A percentile compares a stretch with the other conserved stretches of the same genome.
Evolutionary conservation across 2,888 invertebrate genomes (phyloP).

Genomic region (Cantharis rustica): DNA sequence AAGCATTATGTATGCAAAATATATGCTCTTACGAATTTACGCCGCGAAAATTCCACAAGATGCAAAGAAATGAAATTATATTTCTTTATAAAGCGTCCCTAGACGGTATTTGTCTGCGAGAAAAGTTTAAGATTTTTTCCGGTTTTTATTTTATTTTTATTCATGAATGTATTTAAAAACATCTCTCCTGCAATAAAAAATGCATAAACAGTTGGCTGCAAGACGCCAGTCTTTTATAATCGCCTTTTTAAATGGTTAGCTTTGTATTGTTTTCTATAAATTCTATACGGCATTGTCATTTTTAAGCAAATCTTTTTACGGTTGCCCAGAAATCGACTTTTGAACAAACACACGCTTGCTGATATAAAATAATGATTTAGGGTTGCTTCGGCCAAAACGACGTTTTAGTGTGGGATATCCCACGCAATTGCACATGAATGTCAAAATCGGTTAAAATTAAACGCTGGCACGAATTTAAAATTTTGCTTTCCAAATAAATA

Average conservation of each 20-base stretch:
- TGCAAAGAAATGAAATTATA: slow-evolving; percentile 49
- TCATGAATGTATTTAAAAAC: slow-evolving; percentile 47
- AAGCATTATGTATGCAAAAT: slow-evolving; percentile 48
- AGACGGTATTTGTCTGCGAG: slow-evolving; percentile 46
- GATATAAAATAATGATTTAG: slow-evolving; percentile 20
- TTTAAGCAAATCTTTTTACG: slow-evolving; percentile 15
- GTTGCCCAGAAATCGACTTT: background rate
- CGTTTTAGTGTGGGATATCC: background rate
- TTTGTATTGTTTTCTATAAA: slow-evolving; percentile 27
- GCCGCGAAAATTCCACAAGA: slow-evolving; percentile 43
- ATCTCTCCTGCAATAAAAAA: slow-evolving; percentile 40
- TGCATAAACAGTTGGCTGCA: slow-evolving; percentile 40
- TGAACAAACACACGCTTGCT: background rate
- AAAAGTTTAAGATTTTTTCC: slow-evolving; percentile 46
- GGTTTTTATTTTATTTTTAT: slow-evolving; percentile 48
- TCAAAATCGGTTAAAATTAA: slow-evolving; percentile 26
- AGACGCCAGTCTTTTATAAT: slow-evolving; percentile 30
- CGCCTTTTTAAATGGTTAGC: slow-evolving; percentile 24
- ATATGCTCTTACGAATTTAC: slow-evolving; percentile 44
- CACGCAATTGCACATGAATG: slow-evolving; percentile 20
- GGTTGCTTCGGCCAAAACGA: slow-evolving; percentile 3
- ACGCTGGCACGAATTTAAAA: slow-evolving; percentile 19
- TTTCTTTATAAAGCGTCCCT: slow-evolving; percentile 49
- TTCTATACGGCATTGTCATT: slow-evolving; percentile 15
- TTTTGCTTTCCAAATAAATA: slow-evolving; percentile 18